A percentile compares a stretch with the other conserved stretches of the same genome.
phyloP scores from a whole-genome alignment of 2,797 vertebrate species.

The Benthosema pterotum region DNA sequence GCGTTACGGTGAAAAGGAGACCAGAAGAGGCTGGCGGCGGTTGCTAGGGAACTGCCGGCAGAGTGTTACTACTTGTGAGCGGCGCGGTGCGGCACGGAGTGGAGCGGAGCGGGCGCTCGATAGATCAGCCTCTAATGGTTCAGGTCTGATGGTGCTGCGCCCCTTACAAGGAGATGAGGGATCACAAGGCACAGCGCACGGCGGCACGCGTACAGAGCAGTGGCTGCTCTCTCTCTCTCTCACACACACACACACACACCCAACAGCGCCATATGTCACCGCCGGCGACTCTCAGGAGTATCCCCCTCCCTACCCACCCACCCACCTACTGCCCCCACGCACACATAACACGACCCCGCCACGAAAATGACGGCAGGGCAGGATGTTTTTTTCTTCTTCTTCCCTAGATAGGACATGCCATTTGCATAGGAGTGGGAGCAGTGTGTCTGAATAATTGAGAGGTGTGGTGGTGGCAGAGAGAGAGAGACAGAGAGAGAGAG shows the following conservation, averaged over 20 bases:
- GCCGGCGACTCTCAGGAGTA: slow-evolving; percentile 72
- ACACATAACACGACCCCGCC: slow-evolving; percentile 73
- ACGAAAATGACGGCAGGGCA: slow-evolving; percentile 68
- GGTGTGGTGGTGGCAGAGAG: slow-evolving; percentile 78
- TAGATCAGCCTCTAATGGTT: slow-evolving; percentile 84
- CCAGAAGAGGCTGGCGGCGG: slow-evolving; percentile 72
- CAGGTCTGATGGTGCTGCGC: slow-evolving; percentile 80
- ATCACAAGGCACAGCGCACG: slow-evolving; percentile 67
- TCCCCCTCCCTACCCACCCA: slow-evolving; percentile 20
- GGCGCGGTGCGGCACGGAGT: no score
- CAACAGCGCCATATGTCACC: slow-evolving; percentile 73
- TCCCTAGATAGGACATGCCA: slow-evolving; percentile 76
- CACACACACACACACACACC: slow-evolving; percentile 45
- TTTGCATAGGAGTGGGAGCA: slow-evolving; percentile 83
- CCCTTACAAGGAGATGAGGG: slow-evolving; percentile 80
- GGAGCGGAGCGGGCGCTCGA: slow-evolving; percentile 65
- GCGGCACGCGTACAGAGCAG: no score
- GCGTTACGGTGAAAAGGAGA: slow-evolving; percentile 77
- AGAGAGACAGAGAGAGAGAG: slow-evolving; percentile 72
- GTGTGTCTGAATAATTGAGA: slow-evolving; percentile 84
- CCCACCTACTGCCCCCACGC: slow-evolving; percentile 50
- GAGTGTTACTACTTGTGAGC: slow-evolving; percentile 82
- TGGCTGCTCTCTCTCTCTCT: slow-evolving; percentile 64
- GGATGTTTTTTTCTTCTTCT: no score
- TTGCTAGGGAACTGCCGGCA: slow-evolving; percentile 87